Conservation (phyloP, 2,113 vertebrate species). For the Hemiscyllium ocellatum region DNA sequence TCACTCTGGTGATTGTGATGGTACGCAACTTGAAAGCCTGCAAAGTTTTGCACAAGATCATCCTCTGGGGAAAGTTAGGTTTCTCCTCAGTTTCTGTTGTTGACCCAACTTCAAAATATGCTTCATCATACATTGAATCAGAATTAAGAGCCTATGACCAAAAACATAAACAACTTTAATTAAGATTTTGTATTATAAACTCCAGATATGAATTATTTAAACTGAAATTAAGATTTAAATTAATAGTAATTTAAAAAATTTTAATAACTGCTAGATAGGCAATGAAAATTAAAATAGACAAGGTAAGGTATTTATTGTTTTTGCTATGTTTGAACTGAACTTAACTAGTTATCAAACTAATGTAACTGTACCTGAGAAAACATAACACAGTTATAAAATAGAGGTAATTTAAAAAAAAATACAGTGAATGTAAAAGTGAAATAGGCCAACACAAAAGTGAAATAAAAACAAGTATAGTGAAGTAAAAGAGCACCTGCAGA, state of each 20-base stretch:
- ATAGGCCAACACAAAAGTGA: neutral
- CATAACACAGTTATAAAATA: neutral
- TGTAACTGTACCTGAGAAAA: neutral
- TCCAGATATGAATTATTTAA: neutral
- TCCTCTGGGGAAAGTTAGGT: constrained; percentile 40
- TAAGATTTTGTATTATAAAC: neutral
- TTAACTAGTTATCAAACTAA: neutral
- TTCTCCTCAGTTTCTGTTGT: neutral
- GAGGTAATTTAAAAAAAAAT: neutral
- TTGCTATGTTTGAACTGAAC: neutral
- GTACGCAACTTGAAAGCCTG: constrained; percentile 62
- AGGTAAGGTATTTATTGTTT: neutral
- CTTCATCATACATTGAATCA: neutral
- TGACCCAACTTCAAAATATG: neutral
- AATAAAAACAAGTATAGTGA: neutral
- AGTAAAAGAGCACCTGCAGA: neutral
- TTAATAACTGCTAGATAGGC: too few species aligned
- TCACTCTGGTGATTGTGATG: constrained; percentile 67
- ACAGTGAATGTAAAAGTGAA: neutral
- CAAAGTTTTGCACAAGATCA: constrained; percentile 61
- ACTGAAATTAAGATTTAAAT: neutral
- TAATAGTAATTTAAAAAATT: neutral
- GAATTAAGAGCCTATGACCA: constrained; percentile 17
- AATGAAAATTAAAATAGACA: neutral
- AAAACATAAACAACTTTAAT: neutral